A percentile compares a stretch with the other conserved stretches of the same genome.
Evolutionary conservation across 2,888 invertebrate species (phyloP).

Genomic region (Drosophila sordidapex): DNA sequence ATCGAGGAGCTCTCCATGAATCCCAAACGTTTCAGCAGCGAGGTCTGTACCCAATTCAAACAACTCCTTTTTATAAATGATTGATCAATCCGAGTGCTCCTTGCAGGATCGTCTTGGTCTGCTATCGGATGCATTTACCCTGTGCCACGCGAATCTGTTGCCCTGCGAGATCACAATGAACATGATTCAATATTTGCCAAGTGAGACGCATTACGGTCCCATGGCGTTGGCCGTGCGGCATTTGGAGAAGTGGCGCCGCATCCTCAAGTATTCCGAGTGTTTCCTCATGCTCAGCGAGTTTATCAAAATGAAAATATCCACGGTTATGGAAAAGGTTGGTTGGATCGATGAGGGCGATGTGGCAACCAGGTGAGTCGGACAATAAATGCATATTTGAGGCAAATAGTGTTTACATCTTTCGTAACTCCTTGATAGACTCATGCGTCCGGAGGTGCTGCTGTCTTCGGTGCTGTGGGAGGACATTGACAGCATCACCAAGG

Average conservation of each 20-base stretch:
- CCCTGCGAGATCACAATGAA: conserved; percentile 85
- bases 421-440: conserved; percentile 63
- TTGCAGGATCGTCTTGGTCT: conserved; percentile 84
- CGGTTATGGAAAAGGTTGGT: conserved; percentile 83
- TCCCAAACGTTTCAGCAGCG: conserved; percentile 82
- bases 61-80: rapidly evolving
- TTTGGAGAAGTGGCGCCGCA: conserved; percentile 85
- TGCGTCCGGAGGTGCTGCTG: conserved; percentile 84
- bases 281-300: conserved; percentile 85
- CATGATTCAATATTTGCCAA: conserved; percentile 84
- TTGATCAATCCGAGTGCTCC: not conserved
- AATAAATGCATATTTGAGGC: too few species aligned
- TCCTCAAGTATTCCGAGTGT: conserved; percentile 85
- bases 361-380: conserved; percentile 77
- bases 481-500: conserved; percentile 82
- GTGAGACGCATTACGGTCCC: conserved; percentile 84
- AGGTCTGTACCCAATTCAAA: conserved; percentile 61
- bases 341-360: conserved; percentile 84
- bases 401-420: not conserved
- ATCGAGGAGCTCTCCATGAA: conserved; percentile 82
- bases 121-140: conserved; percentile 85
- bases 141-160: conserved; percentile 85
- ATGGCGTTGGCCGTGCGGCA: conserved; percentile 83
- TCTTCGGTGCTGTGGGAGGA: conserved; percentile 85
- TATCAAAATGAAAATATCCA: conserved; percentile 83